Evolutionary conservation across 1,140 invertebrate genomes (phyloP).

Genomic region (Notospermus geniculatus): DNA sequence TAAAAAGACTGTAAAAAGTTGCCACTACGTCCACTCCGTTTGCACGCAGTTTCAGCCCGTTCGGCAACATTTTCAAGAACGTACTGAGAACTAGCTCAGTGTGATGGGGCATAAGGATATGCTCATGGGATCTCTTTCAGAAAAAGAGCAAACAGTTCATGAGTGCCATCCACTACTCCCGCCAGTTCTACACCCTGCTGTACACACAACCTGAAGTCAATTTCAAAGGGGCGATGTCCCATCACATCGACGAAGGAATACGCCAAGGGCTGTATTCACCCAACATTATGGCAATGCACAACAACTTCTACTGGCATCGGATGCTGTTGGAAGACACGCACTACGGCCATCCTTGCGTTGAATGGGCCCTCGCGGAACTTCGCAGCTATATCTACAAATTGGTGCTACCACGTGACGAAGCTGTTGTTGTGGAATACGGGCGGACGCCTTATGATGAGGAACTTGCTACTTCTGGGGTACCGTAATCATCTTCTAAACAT

Average conservation of each 20-base stretch:
- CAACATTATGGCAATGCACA: conserved; percentile 38
- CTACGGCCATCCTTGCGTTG: conserved; percentile 32
- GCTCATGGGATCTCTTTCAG: conserved; percentile 21
- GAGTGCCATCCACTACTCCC: conserved; percentile 36
- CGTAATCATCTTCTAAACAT: background rate
- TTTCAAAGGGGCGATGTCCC: conserved; percentile 1
- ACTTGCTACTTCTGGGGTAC: background rate
- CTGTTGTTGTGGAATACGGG: conserved; percentile 42
- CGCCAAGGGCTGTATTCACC: conserved; percentile 23
- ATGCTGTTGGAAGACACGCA: conserved; percentile 40
- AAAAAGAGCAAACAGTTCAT: conserved; percentile 25
- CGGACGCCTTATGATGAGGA: conserved; percentile 23
- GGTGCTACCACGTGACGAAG: conserved; percentile 37
- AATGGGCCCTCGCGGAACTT: conserved; percentile 32
- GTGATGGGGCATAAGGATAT: too few relatives aligned
- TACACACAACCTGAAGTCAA: background rate
- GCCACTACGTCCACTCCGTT: too few relatives aligned
- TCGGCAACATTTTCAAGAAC: too few relatives aligned
- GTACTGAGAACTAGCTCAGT: too few relatives aligned
- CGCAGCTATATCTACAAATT: conserved; percentile 44
- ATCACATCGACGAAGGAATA: conserved; percentile 25
- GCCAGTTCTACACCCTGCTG: conserved; percentile 39
- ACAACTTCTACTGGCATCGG: conserved; percentile 48
- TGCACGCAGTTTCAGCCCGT: too few relatives aligned
- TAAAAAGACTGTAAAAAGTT: too few relatives aligned